Evolutionary conservation across 2,888 invertebrate species (phyloP).

Genomic region (Cecidostiba fungosa): DNA sequence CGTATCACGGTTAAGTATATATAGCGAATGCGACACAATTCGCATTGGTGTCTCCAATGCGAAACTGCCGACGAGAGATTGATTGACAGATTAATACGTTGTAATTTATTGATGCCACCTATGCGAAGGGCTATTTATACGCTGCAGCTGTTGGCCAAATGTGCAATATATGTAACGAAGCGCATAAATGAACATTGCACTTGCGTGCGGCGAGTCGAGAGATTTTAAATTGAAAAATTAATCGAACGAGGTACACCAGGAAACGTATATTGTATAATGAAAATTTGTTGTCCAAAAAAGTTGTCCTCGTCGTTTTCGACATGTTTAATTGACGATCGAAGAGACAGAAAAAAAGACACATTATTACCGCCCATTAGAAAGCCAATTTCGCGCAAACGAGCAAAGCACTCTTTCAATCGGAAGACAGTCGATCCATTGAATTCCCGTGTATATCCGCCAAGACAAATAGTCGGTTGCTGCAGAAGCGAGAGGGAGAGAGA

Average conservation of each 20-base stretch:
- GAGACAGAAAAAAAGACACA: neutral
- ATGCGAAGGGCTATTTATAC: neutral
- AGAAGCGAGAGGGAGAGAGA: neutral
- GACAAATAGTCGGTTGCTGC: neutral
- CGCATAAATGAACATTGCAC: neutral
- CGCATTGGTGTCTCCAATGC: neutral
- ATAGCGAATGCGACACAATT: neutral
- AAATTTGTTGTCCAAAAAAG: neutral
- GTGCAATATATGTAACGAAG: neutral
- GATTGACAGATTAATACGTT: slow-evolving; percentile 14
- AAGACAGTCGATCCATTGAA: slow-evolving; percentile 7
- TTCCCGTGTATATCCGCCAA: neutral
- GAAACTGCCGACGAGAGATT: neutral
- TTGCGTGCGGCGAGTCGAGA: neutral
- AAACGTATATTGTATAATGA: neutral
- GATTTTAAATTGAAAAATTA: neutral
- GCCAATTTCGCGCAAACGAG: slow-evolving; percentile 8
- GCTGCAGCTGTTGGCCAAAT: neutral
- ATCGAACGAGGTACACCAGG: neutral
- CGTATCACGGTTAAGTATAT: neutral
- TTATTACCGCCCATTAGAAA: neutral
- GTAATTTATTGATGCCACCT: slow-evolving; percentile 21
- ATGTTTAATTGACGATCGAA: too few relatives aligned
- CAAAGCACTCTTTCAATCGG: slow-evolving; percentile 1
- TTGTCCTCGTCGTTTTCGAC: too few relatives aligned